These are phyloP conservation scores for Menidia beryllina DNA, from an alignment of 2,113 vertebrate genomes.

Conservation along the genomic window DNA sequence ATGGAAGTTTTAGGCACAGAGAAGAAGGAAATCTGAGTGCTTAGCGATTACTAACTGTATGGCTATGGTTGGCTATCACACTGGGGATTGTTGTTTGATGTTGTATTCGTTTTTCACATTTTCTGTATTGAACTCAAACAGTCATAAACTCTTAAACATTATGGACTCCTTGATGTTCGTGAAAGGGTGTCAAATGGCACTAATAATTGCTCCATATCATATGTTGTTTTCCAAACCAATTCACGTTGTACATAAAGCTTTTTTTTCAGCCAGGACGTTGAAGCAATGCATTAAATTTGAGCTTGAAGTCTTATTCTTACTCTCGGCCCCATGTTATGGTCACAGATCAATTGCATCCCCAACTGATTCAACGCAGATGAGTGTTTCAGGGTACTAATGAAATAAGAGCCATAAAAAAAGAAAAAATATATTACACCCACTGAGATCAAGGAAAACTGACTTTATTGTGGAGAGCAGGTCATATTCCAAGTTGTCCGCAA, in stretches of 20 bases:
- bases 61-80: not conserved
- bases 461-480: conserved; percentile 39
- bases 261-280: not conserved
- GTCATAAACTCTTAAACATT: not conserved
- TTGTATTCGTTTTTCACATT: not conserved
- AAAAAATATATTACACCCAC: conserved; percentile 14
- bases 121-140: not conserved
- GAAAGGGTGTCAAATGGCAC: not conserved
- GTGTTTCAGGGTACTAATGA: conserved; percentile 27
- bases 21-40: too few species aligned
- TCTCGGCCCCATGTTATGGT: conserved; percentile 6
- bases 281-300: not conserved
- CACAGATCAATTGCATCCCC: not conserved
- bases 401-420: conserved; percentile 15
- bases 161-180: not conserved
- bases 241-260: not conserved
- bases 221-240: not conserved
- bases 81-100: not conserved
- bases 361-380: conserved; percentile 20
- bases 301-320: not conserved
- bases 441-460: conserved; percentile 33
- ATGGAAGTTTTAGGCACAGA: too few species aligned
- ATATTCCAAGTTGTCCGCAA: not conserved
- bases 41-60: not conserved
- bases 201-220: not conserved